A percentile compares a stretch with the other conserved stretches of the same genome.
phyloP scores from a whole-genome alignment of 1,140 invertebrate genomes.

The Hermetia illucens region DNA sequence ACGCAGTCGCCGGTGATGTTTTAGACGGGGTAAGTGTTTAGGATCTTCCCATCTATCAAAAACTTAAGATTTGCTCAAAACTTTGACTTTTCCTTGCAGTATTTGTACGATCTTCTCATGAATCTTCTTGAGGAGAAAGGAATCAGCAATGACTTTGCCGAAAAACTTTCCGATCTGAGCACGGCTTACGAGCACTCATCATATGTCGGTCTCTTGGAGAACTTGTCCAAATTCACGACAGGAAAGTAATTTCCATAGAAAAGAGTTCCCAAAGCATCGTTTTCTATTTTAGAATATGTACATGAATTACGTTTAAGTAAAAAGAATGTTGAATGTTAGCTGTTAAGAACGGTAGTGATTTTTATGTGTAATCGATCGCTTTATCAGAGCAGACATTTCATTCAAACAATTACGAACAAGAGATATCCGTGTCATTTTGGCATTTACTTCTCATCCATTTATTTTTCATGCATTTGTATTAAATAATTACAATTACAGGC shows the following conservation, averaged over 20 bases:
- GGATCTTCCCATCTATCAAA: background rate
- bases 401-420: too few species aligned
- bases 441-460: too few species aligned
- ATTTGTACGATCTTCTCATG: conserved; percentile 86
- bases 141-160: conserved; percentile 78
- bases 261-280: too few species aligned
- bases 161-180: conserved; percentile 71
- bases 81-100: conserved; percentile 43
- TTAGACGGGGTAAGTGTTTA: conserved; percentile 63
- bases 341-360: too few species aligned
- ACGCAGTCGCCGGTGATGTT: conserved; percentile 77
- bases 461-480: too few species aligned
- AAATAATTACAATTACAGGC: too few species aligned
- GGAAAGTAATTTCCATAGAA: conserved; percentile 39
- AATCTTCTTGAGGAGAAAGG: conserved; percentile 88
- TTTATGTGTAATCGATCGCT: too few species aligned
- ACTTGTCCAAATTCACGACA: conserved; percentile 69
- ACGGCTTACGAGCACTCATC: conserved; percentile 80
- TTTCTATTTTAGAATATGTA: too few species aligned
- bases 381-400: too few species aligned
- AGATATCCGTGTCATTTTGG: too few species aligned
- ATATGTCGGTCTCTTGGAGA: conserved; percentile 74
- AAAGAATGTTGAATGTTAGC: too few species aligned
- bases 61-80: background rate
- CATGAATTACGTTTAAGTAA: too few species aligned